Percentiles rank a stretch among this genome's conserved stretches.
phyloP scores from a whole-genome alignment of 35 echinoderm and acorn worm species.

The Ophioderma brevispina region DNA sequence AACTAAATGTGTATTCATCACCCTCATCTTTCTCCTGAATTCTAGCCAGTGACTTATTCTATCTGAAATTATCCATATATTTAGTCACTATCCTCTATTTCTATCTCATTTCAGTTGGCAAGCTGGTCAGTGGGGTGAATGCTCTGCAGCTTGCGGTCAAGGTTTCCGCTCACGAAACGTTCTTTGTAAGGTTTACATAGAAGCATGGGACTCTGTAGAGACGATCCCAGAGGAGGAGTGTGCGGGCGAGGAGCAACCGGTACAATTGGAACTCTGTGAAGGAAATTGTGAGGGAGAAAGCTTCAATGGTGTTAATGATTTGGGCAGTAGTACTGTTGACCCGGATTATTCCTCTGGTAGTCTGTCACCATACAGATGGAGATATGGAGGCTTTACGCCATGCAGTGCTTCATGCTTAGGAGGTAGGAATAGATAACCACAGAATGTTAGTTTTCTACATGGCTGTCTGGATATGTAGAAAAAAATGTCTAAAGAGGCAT shows the following conservation, averaged over 20 bases:
- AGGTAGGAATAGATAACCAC: too few relatives aligned
- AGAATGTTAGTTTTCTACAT: too few relatives aligned
- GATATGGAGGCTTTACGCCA: slow-evolving; percentile 44
- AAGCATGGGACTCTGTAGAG: not conserved
- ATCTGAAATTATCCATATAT: too few relatives aligned
- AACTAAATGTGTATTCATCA: too few relatives aligned
- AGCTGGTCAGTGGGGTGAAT: slow-evolving; percentile 40
- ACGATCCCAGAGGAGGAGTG: slow-evolving; percentile 41
- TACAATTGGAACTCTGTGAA: slow-evolving; percentile 20
- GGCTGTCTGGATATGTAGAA: too few relatives aligned
- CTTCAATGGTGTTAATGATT: not conserved
- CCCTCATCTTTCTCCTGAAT: too few relatives aligned
- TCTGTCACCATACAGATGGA: slow-evolving; percentile 28
- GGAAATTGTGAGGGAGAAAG: slow-evolving; percentile 1
- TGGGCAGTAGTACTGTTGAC: not conserved
- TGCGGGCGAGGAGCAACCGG: not conserved
- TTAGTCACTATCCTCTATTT: not conserved
- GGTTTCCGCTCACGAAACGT: slow-evolving; percentile 29
- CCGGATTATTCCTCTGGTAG: not conserved
- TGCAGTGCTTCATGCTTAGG: slow-evolving; percentile 78
- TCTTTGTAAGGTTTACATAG: slow-evolving; percentile 43
- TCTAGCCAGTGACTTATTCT: too few relatives aligned
- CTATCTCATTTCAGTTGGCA: slow-evolving; percentile 20
- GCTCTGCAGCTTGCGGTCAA: slow-evolving; percentile 41
- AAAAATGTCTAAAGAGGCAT: too few relatives aligned